phyloP scores from a whole-genome alignment of 2,888 invertebrate species.

The Eledone cirrhosa region DNA sequence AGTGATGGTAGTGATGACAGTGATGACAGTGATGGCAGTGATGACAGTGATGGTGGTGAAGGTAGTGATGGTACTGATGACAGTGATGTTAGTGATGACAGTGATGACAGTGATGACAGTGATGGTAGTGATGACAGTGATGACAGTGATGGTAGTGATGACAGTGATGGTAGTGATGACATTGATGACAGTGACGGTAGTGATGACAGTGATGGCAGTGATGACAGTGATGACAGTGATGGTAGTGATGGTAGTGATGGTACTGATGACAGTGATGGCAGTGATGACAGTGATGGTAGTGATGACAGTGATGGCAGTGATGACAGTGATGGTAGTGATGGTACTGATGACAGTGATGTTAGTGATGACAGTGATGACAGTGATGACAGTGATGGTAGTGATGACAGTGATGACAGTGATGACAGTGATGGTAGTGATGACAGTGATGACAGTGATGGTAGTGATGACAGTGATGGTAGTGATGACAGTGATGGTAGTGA shows the following conservation, averaged over 20 bases:
- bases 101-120: neutral
- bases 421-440: slow-evolving; percentile 11
- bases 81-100: no score
- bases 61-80: slow-evolving; percentile 17
- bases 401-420: slow-evolving; percentile 17
- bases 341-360: slow-evolving; percentile 22
- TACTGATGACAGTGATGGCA: slow-evolving; percentile 29
- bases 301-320: slow-evolving; percentile 27
- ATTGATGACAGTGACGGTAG: no score
- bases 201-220: neutral
- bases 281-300: slow-evolving; percentile 27
- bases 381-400: slow-evolving; percentile 26
- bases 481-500: neutral
- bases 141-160: slow-evolving; percentile 5
- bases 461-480: slow-evolving; percentile 10
- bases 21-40: slow-evolving; percentile 22
- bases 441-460: neutral
- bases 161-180: no score
- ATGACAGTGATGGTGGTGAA: slow-evolving; percentile 24
- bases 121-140: neutral
- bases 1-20: slow-evolving; percentile 29
- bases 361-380: slow-evolving; percentile 16
- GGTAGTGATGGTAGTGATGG: slow-evolving; percentile 25
- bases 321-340: slow-evolving; percentile 22
- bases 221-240: slow-evolving; percentile 18